A percentile compares a stretch with the other conserved stretches of the same genome.
Evolutionary conservation across 1,140 invertebrate species (phyloP).

Genomic region (Penaeus chinensis): DNA sequence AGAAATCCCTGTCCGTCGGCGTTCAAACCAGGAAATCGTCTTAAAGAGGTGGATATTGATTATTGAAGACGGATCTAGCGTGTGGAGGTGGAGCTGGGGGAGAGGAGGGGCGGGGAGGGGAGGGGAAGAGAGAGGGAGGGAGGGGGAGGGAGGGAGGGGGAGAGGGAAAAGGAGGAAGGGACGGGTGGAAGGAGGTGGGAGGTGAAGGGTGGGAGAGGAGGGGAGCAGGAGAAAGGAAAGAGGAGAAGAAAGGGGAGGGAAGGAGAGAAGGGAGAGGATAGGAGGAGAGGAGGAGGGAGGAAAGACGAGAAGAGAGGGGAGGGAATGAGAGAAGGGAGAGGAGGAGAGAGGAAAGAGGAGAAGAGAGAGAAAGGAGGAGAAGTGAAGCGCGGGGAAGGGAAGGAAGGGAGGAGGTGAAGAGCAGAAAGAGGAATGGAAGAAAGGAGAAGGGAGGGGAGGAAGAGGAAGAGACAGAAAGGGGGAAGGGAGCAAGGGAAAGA

Average conservation of each 20-base stretch:
- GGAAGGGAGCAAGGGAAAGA: neutral
- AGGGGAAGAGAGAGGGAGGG: neutral
- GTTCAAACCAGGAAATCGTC: no score
- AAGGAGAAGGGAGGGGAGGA: conserved; percentile 1
- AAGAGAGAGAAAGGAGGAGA: neutral
- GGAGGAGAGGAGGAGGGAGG: neutral
- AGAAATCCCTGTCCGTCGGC: no score
- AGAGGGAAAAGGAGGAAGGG: neutral
- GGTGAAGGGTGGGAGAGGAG: no score
- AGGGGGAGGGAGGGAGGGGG: neutral
- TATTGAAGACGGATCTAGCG: no score
- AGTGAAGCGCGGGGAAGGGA: neutral
- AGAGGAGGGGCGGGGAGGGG: neutral
- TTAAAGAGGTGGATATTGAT: no score
- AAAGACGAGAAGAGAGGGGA: no score
- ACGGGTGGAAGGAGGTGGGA: no score
- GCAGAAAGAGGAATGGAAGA: no score
- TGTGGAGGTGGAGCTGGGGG: no score
- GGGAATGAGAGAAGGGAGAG: no score
- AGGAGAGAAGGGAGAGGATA: neutral
- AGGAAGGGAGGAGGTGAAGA: neutral
- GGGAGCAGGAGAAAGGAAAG: neutral
- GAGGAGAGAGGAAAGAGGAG: no score
- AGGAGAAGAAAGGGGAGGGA: neutral
- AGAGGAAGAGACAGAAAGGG: neutral